phyloP scores from a whole-genome alignment of 2,113 vertebrate genomes.

The Chloebia gouldiae region DNA sequence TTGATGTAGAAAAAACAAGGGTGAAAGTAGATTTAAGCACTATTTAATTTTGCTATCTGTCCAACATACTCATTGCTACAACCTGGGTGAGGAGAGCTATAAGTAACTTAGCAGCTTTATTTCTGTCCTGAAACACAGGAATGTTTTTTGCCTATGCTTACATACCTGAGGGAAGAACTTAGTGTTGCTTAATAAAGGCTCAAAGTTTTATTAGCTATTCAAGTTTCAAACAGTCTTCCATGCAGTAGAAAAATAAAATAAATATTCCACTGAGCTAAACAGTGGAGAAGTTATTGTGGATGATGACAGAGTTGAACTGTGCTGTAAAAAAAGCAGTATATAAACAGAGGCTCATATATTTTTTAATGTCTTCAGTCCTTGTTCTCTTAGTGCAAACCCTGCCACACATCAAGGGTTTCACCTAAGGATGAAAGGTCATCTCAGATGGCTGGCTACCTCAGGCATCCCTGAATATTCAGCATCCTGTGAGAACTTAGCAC shows the following conservation, averaged over 20 bases:
- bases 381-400: neutral
- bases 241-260: conserved; percentile 9
- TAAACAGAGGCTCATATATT: conserved; percentile 11
- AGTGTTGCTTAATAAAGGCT: neutral
- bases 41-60: neutral
- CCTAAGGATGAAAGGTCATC: neutral
- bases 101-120: neutral
- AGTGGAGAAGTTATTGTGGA: neutral
- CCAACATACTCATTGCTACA: neutral
- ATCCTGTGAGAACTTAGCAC: neutral
- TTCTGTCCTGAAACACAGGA: neutral
- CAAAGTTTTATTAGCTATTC: conserved; percentile 28
- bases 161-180: neutral
- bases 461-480: neutral
- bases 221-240: neutral
- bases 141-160: neutral
- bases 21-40: neutral
- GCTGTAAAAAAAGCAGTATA: neutral
- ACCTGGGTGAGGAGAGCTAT: neutral
- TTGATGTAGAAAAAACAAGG: neutral
- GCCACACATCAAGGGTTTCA: neutral
- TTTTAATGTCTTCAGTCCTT: neutral
- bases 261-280: conserved; percentile 9
- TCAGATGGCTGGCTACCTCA: neutral
- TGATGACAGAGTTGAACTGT: neutral